Evolutionary conservation across 1,140 invertebrate genomes (phyloP).

Genomic region (Adoxophyes honmai): DNA sequence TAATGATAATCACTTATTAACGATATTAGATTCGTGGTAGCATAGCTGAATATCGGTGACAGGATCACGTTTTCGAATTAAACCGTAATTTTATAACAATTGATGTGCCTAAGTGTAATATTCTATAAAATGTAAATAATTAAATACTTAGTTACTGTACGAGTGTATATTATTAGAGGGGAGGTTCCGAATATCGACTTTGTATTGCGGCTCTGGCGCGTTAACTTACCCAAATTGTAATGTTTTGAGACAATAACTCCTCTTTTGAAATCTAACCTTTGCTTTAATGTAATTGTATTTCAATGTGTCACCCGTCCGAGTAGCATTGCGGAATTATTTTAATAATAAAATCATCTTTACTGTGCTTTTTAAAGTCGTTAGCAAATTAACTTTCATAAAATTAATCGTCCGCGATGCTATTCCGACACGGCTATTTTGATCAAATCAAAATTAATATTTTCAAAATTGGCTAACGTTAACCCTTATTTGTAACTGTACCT

Average conservation of each 20-base stretch:
- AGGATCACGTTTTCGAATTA: slow-evolving; percentile 69
- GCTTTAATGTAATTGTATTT: slow-evolving; percentile 10
- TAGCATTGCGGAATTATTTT: neutral
- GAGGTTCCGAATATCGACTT: slow-evolving; percentile 6
- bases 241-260: slow-evolving; percentile 61
- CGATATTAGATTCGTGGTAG: slow-evolving; percentile 59
- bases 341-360: slow-evolving; percentile 1
- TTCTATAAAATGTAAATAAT: slow-evolving; percentile 68
- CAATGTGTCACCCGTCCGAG: neutral
- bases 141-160: slow-evolving; percentile 32
- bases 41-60: slow-evolving; percentile 57
- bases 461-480: slow-evolving; percentile 3
- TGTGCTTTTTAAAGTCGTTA: neutral
- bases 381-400: slow-evolving; percentile 10
- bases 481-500: slow-evolving; percentile 20
- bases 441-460: slow-evolving; percentile 11
- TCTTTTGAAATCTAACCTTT: slow-evolving; percentile 39
- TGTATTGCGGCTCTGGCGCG: neutral
- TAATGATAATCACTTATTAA: slow-evolving; percentile 45
- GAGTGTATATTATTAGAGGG: slow-evolving; percentile 14
- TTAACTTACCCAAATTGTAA: slow-evolving; percentile 30
- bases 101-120: slow-evolving; percentile 78
- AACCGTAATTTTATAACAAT: slow-evolving; percentile 76
- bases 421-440: slow-evolving; percentile 1
- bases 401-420: neutral